These are phyloP conservation scores for Crotalus helleri DNA, from an alignment of 2,113 vertebrate species.

Conservation along the genomic window DNA sequence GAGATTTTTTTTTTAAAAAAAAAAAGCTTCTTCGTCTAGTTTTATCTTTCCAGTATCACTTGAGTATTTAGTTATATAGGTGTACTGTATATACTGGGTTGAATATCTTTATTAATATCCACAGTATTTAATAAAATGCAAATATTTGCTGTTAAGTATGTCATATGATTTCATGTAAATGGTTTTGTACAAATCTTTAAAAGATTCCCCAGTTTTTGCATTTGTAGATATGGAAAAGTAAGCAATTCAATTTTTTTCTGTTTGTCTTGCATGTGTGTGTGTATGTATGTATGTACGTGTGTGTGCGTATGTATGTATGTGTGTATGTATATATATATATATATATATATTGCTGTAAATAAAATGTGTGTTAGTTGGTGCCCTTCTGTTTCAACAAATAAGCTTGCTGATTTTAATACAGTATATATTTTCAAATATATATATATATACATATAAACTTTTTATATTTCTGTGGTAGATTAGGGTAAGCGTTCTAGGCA, in stretches of 20 bases:
- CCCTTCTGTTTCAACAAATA: conserved; percentile 74
- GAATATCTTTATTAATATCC: conserved; percentile 80
- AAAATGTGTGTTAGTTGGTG: conserved; percentile 77
- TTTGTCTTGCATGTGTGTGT: conserved; percentile 82
- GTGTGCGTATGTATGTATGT: neutral
- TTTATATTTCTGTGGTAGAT: conserved; percentile 88
- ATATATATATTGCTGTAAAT: conserved; percentile 77
- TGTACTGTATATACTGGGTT: conserved; percentile 76
- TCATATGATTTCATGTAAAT: conserved; percentile 82
- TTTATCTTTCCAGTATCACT: conserved; percentile 57
- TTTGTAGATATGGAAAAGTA: conserved; percentile 79
- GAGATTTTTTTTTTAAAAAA: neutral
- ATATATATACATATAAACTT: conserved; percentile 84
- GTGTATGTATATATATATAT: neutral
- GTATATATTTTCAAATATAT: conserved; percentile 83
- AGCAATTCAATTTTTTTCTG: conserved; percentile 69
- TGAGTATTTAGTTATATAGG: conserved; percentile 65
- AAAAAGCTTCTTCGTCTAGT: conserved; percentile 61
- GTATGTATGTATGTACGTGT: neutral
- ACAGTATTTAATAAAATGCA: conserved; percentile 81
- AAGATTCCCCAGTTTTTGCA: conserved; percentile 74
- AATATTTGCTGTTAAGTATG: conserved; percentile 74
- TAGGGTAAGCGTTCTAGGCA: conserved; percentile 81
- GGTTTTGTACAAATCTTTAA: conserved; percentile 78
- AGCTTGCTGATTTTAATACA: conserved; percentile 79